These are phyloP conservation scores for Perca flavescens DNA, from an alignment of 2,113 vertebrate species.

Conservation along the genomic window DNA sequence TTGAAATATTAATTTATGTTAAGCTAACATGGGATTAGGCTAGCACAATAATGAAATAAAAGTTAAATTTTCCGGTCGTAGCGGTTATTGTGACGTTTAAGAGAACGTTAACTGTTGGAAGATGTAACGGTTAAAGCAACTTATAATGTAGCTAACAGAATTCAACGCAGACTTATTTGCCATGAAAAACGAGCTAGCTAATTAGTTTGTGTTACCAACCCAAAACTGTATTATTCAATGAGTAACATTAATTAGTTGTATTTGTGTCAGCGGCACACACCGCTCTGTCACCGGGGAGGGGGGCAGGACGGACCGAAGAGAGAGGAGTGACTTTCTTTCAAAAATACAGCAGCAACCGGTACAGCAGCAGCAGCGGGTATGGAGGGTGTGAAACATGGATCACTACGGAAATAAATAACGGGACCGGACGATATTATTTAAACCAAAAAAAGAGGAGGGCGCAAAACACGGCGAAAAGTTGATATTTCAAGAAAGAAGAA, in stretches of 20 bases:
- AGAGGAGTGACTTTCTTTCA: conserved; percentile 75
- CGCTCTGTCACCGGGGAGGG: conserved; percentile 22
- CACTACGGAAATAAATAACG: conserved; percentile 61
- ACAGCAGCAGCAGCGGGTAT: conserved; percentile 14
- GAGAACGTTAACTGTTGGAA: background rate
- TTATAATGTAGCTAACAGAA: background rate
- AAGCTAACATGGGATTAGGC: background rate
- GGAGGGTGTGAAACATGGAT: conserved; percentile 52
- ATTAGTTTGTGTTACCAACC: too few species aligned
- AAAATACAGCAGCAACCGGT: conserved; percentile 53
- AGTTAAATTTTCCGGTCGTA: background rate
- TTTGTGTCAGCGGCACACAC: conserved; percentile 12
- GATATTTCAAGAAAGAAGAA: conserved; percentile 3
- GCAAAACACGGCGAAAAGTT: background rate
- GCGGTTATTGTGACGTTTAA: background rate
- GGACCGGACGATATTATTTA: conserved; percentile 26
- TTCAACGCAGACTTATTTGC: background rate
- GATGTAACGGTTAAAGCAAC: background rate
- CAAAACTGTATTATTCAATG: background rate
- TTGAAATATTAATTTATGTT: background rate
- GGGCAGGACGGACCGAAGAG: conserved; percentile 40
- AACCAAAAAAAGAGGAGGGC: conserved; percentile 4
- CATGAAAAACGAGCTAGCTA: too few species aligned
- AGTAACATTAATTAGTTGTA: background rate
- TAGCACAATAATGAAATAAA: too few species aligned